These are phyloP conservation scores for Struthio camelus DNA, from an alignment of 2,113 vertebrate genomes.

Conservation along the genomic window DNA sequence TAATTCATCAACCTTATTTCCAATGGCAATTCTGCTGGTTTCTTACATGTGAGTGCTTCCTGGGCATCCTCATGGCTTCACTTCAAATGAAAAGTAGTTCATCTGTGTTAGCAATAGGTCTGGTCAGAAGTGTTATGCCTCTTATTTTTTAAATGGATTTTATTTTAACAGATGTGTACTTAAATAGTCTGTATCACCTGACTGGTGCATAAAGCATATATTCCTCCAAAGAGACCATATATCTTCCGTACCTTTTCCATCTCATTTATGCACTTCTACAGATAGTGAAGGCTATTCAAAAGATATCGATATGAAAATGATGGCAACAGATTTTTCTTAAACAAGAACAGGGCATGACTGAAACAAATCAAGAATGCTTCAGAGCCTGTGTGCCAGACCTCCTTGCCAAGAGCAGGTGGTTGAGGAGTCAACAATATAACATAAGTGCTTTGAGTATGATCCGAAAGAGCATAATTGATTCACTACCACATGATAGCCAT, in stretches of 20 bases:
- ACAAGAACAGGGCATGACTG: slow-evolving; percentile 35
- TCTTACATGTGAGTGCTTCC: not conserved
- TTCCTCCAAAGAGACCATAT: not conserved
- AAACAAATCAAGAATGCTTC: slow-evolving; percentile 58
- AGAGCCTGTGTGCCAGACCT: slow-evolving; percentile 30
- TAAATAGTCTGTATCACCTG: not conserved
- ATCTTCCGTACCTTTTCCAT: not conserved
- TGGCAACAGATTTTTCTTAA: slow-evolving; percentile 23
- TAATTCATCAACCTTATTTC: not conserved
- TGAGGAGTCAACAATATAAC: slow-evolving; percentile 57
- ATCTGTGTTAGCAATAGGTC: not conserved
- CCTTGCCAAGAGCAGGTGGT: slow-evolving; percentile 59
- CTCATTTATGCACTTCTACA: not conserved
- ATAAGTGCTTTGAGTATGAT: slow-evolving; percentile 54
- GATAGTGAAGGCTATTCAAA: not conserved
- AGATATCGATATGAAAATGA: slow-evolving; percentile 13
- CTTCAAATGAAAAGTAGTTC: not conserved
- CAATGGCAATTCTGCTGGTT: not conserved
- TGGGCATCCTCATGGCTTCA: not conserved
- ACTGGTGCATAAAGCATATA: not conserved
- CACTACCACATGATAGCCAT: slow-evolving; percentile 38
- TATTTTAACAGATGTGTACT: not conserved
- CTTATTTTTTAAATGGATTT: slow-evolving; percentile 24
- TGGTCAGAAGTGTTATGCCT: not conserved
- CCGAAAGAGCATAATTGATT: slow-evolving; percentile 33